phyloP scores from a whole-genome alignment of 2,113 vertebrate genomes.

The Corythornis cristatus region DNA sequence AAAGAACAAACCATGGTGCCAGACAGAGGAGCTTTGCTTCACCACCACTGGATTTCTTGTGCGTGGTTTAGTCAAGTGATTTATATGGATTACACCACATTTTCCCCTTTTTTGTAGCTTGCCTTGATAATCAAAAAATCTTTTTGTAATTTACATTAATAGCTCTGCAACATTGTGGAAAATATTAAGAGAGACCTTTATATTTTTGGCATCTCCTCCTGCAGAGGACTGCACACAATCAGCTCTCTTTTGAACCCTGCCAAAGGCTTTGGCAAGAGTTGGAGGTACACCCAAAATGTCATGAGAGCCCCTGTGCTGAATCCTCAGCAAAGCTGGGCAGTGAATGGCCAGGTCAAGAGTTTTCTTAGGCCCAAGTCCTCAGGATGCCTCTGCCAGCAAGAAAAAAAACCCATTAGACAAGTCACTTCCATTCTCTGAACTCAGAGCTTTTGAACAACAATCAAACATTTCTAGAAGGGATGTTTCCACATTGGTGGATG shows the following conservation, averaged over 20 bases:
- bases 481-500: neutral
- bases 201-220: slow-evolving; percentile 60
- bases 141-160: slow-evolving; percentile 66
- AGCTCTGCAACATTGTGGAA: slow-evolving; percentile 64
- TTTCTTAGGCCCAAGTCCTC: slow-evolving; percentile 35
- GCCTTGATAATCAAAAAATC: slow-evolving; percentile 47
- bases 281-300: slow-evolving; percentile 53
- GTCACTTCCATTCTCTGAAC: neutral
- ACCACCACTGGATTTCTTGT: slow-evolving; percentile 17
- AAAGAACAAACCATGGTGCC: neutral
- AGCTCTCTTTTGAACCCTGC: slow-evolving; percentile 1
- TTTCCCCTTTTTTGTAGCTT: slow-evolving; percentile 24
- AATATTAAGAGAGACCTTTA: slow-evolving; percentile 61
- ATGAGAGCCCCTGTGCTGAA: slow-evolving; percentile 32
- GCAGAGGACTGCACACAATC: slow-evolving; percentile 51
- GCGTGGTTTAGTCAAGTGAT: slow-evolving; percentile 15
- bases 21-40: neutral
- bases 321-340: slow-evolving; percentile 20
- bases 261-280: slow-evolving; percentile 57
- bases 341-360: neutral
- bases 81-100: slow-evolving; percentile 55
- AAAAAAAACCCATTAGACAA: neutral
- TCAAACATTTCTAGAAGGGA: neutral
- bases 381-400: neutral
- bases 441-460: neutral